These are phyloP conservation scores for Melanotaenia maccullochi DNA, from an alignment of 2,797 vertebrate genomes.

Conservation along the genomic window DNA sequence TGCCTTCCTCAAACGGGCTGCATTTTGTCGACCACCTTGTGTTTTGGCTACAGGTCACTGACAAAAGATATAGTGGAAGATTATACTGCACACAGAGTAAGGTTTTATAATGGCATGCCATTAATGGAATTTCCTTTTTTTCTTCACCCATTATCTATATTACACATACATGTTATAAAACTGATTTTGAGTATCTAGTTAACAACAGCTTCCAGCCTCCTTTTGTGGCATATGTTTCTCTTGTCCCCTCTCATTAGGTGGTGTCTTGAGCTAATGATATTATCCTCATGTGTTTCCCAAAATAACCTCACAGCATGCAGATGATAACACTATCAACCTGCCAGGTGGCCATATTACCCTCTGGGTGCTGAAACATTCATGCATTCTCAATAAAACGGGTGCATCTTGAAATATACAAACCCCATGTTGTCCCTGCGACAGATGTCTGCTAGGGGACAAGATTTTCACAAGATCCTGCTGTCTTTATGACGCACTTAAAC, in stretches of 20 bases:
- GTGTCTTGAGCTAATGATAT: slow-evolving; percentile 31
- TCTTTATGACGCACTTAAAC: slow-evolving; percentile 23
- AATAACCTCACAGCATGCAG: slow-evolving; percentile 57
- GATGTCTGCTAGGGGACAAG: slow-evolving; percentile 29
- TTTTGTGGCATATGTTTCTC: neutral
- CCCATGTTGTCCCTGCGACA: slow-evolving; percentile 10
- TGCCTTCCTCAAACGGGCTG: slow-evolving; percentile 13
- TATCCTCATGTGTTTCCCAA: slow-evolving; percentile 32
- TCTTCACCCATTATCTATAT: neutral
- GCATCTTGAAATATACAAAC: slow-evolving; percentile 49
- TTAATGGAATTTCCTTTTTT: neutral
- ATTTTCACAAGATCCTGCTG: slow-evolving; percentile 37
- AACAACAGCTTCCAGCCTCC: slow-evolving; percentile 9
- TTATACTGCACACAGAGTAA: neutral
- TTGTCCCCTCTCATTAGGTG: slow-evolving; percentile 27
- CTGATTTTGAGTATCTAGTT: neutral
- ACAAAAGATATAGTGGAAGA: neutral
- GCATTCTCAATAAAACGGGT: slow-evolving; percentile 38
- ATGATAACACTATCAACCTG: slow-evolving; percentile 44
- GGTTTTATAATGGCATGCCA: neutral
- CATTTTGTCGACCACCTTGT: slow-evolving; percentile 8
- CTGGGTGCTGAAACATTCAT: slow-evolving; percentile 51
- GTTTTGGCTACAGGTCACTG: neutral
- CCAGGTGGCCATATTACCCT: slow-evolving; percentile 64
- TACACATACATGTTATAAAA: neutral